phyloP scores from a whole-genome alignment of 2,113 vertebrate species.

The Silurus glanis region DNA sequence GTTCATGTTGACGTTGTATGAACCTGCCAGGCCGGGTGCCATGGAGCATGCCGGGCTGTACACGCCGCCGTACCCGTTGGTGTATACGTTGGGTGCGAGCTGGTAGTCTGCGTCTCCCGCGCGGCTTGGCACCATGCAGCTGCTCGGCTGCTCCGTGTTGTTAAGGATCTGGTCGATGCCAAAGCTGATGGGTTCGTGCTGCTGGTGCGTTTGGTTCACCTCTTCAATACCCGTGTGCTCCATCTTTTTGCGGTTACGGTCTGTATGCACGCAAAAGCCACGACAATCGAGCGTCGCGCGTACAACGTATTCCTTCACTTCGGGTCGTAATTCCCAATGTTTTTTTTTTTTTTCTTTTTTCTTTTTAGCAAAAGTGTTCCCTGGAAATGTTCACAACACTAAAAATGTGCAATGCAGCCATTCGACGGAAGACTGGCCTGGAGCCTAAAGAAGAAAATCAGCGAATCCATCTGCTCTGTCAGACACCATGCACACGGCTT shows the following conservation, averaged over 20 bases:
- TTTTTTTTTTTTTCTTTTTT: neutral
- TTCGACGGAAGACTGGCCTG: constrained; percentile 20
- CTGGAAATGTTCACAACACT: constrained; percentile 36
- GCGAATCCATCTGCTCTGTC: constrained; percentile 50
- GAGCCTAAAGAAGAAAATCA: constrained; percentile 10
- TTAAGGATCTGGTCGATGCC: constrained; percentile 92
- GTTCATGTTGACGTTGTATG: constrained; percentile 85
- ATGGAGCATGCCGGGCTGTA: constrained; percentile 83
- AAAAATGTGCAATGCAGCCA: constrained; percentile 43
- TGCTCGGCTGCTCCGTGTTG: constrained; percentile 78
- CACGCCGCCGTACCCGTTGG: constrained; percentile 78
- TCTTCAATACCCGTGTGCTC: constrained; percentile 82
- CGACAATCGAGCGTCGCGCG: constrained; percentile 46
- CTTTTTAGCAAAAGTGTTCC: constrained; percentile 30
- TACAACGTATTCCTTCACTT: constrained; percentile 60
- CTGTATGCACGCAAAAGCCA: constrained; percentile 6
- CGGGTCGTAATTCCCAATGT: constrained; percentile 41
- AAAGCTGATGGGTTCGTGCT: constrained; percentile 88
- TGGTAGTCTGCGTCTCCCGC: constrained; percentile 76
- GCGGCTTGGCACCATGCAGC: constrained; percentile 77
- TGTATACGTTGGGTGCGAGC: constrained; percentile 74
- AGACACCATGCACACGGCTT: constrained; percentile 11
- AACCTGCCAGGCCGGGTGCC: constrained; percentile 73
- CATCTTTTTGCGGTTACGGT: constrained; percentile 65
- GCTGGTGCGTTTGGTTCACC: constrained; percentile 78